phyloP scores from a whole-genome alignment of 2,888 invertebrate genomes.

The Agonopterix subpropinquella region DNA sequence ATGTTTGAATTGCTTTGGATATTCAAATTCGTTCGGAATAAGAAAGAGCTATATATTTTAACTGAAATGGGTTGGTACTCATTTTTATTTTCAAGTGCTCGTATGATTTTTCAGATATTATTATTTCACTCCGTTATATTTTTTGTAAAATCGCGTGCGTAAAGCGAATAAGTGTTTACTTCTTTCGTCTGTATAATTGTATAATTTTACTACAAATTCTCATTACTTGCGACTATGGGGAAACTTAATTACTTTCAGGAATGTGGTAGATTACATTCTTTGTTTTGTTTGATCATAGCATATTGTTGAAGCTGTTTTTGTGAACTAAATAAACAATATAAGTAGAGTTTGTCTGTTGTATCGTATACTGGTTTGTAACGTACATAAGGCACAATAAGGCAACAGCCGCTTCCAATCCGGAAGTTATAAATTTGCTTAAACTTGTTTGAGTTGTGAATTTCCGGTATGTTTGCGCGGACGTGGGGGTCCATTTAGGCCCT shows the following conservation, averaged over 20 bases:
- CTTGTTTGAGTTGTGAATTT: conserved; percentile 69
- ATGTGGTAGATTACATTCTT: too few relatives aligned
- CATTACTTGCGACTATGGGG: too few relatives aligned
- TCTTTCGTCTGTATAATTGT: too few relatives aligned
- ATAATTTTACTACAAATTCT: too few relatives aligned
- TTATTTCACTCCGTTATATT: not conserved
- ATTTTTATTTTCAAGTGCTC: not conserved
- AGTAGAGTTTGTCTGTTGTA: too few relatives aligned
- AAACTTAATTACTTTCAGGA: too few relatives aligned
- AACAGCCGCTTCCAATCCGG: conserved; percentile 49
- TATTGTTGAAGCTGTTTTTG: too few relatives aligned
- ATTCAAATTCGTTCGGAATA: conserved; percentile 26
- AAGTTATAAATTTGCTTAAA: conserved; percentile 72
- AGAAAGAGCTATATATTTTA: not conserved
- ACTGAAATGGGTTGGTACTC: not conserved
- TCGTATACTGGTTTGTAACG: not conserved
- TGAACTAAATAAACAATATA: too few relatives aligned
- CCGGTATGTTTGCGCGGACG: conserved; percentile 68
- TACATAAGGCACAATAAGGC: conserved; percentile 1
- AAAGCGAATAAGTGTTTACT: not conserved
- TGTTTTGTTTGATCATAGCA: too few relatives aligned
- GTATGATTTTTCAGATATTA: not conserved
- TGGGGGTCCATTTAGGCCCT: conserved; percentile 65
- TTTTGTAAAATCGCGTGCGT: not conserved
- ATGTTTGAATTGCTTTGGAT: conserved; percentile 32